Evolutionary conservation across 2,113 vertebrate species (phyloP).

Genomic region (Gymnobelideus leadbeateri): DNA sequence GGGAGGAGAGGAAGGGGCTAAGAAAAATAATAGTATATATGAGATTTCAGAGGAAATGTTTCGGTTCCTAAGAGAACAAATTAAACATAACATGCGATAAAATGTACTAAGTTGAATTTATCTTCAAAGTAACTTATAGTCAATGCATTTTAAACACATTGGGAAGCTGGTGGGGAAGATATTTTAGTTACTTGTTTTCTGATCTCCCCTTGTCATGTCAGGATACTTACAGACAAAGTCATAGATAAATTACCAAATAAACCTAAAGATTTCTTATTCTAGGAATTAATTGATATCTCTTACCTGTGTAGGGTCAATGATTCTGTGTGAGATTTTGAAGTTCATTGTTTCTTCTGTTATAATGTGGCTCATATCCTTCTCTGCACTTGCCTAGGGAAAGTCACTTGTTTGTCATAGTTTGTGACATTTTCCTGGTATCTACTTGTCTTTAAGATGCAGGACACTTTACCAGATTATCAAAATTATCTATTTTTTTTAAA

Average conservation of each 20-base stretch:
- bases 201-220: neutral
- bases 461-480: neutral
- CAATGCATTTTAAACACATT: neutral
- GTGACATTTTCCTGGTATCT: neutral
- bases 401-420: neutral
- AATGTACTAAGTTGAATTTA: neutral
- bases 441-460: neutral
- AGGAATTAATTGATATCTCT: neutral
- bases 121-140: neutral
- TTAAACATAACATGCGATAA: neutral
- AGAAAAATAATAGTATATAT: neutral
- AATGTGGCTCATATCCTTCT: neutral
- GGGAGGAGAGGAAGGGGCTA: neutral
- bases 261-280: neutral
- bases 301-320: neutral
- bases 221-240: neutral
- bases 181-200: neutral
- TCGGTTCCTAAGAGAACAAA: neutral
- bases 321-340: neutral
- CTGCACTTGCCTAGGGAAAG: neutral
- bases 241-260: neutral
- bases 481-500: too few species aligned
- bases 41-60: slow-evolving; percentile 6
- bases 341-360: neutral
- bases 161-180: neutral